These are phyloP conservation scores for Cheilosia vernalis DNA, from an alignment of 2,888 invertebrate genomes.

Conservation along the genomic window DNA sequence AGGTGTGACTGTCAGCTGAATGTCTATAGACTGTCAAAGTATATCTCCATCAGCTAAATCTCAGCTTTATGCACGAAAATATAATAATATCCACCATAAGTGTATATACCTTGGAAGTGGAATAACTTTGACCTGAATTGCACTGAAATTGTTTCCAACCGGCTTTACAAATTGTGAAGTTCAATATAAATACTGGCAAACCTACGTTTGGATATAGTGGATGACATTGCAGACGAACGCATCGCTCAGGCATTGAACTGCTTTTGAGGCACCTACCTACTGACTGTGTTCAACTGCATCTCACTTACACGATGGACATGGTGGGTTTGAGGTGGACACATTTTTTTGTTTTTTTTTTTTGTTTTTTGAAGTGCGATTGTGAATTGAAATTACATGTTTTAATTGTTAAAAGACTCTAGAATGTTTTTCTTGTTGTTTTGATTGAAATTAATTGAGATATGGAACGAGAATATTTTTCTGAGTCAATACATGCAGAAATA, in stretches of 20 bases:
- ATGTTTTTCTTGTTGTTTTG: background rate
- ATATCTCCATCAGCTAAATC: background rate
- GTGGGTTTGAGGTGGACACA: constrained; percentile 6
- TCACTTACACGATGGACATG: background rate
- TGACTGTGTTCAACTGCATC: constrained; percentile 13
- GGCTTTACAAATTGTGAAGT: constrained; percentile 34
- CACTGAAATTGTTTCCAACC: constrained; percentile 39
- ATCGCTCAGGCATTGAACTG: constrained; percentile 26
- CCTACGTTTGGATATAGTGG: constrained; percentile 15
- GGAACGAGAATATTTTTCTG: background rate
- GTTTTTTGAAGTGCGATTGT: background rate
- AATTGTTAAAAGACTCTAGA: background rate
- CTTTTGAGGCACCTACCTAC: constrained; percentile 1
- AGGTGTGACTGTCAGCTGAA: background rate
- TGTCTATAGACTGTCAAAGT: background rate
- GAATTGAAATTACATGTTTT: background rate
- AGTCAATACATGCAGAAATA: no score
- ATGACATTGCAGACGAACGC: constrained; percentile 18
- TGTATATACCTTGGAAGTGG: constrained; percentile 14
- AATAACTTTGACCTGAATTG: constrained; percentile 63
- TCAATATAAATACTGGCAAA: constrained; percentile 28
- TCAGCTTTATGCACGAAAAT: background rate
- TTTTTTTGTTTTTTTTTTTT: background rate
- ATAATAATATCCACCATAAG: constrained; percentile 6
- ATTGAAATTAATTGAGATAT: constrained; percentile 9